phyloP scores from a whole-genome alignment of 2,888 invertebrate species.

The Diogma glabrata region DNA sequence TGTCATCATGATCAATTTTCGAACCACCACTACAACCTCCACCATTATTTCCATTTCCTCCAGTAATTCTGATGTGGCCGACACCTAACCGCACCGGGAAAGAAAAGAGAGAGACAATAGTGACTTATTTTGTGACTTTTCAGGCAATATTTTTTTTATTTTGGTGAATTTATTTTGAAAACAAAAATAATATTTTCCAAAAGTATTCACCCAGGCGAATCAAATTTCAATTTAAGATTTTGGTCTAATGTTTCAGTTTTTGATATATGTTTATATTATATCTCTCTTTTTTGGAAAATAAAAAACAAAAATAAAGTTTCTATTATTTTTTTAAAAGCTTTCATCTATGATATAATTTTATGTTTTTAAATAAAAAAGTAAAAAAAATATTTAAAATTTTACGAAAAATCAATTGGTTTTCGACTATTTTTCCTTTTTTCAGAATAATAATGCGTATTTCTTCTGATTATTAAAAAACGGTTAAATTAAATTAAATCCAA shows the following conservation, averaged over 20 bases:
- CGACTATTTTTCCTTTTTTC: too few relatives aligned
- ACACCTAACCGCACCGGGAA: slow-evolving; percentile 30
- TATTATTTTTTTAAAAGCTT: slow-evolving; percentile 6
- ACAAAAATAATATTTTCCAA: slow-evolving; percentile 4
- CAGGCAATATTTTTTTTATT: slow-evolving; percentile 8
- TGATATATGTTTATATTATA: background rate
- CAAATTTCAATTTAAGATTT: slow-evolving; percentile 1
- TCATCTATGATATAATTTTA: slow-evolving; percentile 2
- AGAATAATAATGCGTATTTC: too few relatives aligned
- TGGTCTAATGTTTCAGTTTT: too few relatives aligned
- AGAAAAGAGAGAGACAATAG: slow-evolving; percentile 40
- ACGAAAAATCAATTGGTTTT: too few relatives aligned
- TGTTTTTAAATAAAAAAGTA: slow-evolving; percentile 5
- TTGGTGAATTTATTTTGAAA: slow-evolving; percentile 6
- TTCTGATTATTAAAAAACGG: background rate
- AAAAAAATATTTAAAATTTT: too few relatives aligned
- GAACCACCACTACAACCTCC: slow-evolving; percentile 36
- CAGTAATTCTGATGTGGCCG: slow-evolving; percentile 13
- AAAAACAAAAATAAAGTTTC: slow-evolving; percentile 1
- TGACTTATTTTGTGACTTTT: slow-evolving; percentile 32
- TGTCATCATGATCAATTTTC: slow-evolving; percentile 25
- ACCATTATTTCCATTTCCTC: slow-evolving; percentile 22
- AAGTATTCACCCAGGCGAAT: slow-evolving; percentile 5
- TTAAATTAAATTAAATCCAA: slow-evolving; percentile 23
- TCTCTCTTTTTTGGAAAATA: slow-evolving; percentile 3